Conservation (phyloP, 2,888 invertebrate genomes). For the Agrochola lychnidis region DNA sequence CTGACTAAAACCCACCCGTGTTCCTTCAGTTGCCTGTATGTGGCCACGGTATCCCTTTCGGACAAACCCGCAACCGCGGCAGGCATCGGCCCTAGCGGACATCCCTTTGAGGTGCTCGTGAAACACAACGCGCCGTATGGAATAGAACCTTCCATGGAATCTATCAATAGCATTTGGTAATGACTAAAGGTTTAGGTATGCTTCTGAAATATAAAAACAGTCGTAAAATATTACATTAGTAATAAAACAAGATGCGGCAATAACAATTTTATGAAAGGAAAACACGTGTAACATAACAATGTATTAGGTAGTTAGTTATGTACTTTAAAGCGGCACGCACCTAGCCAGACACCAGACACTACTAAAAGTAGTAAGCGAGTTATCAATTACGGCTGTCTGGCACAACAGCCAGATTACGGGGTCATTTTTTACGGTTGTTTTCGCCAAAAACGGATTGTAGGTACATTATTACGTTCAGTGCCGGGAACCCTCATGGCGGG, state of each 20-base stretch:
- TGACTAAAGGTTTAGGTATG: background rate
- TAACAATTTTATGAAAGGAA: constrained; percentile 29
- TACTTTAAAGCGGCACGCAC: constrained; percentile 29
- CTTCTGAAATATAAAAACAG: constrained; percentile 15
- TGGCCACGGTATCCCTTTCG: no score
- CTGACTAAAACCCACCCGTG: no score
- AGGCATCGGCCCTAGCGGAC: no score
- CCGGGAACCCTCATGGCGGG: no score
- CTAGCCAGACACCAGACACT: constrained; percentile 6
- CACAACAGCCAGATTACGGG: constrained; percentile 23
- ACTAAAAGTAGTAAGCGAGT: constrained; percentile 16
- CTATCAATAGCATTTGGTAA: background rate
- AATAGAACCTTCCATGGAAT: background rate
- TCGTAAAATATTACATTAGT: constrained; percentile 29
- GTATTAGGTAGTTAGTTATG: background rate
- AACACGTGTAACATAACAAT: constrained; percentile 40
- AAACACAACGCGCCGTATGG: no score
- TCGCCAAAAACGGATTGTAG: constrained; percentile 17
- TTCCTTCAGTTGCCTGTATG: no score
- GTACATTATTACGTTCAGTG: background rate
- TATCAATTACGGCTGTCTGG: constrained; percentile 52
- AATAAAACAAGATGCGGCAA: constrained; percentile 20
- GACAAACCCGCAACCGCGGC: no score
- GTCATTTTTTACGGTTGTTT: constrained; percentile 36
- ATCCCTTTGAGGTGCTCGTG: no score